phyloP scores from a whole-genome alignment of 92 coral and sea anemone species.

The Phenganax subtilis region DNA sequence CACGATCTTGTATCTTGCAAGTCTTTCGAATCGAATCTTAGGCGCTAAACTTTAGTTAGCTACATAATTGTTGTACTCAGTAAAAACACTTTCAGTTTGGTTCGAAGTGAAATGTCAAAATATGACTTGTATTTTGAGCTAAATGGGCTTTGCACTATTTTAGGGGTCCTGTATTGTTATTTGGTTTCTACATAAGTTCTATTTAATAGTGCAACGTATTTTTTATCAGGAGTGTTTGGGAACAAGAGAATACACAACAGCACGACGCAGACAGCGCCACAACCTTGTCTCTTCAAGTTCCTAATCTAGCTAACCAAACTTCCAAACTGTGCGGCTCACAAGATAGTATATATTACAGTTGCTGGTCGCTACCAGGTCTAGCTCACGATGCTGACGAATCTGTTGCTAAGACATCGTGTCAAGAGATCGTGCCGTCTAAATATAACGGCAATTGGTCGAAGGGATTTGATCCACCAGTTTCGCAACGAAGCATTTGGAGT shows the following conservation, averaged over 20 bases:
- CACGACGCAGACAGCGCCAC: slow-evolving; percentile 39
- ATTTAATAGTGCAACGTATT: neutral
- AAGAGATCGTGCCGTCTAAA: slow-evolving; percentile 13
- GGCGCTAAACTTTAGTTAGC: too few species aligned
- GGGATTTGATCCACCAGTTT: slow-evolving; percentile 12
- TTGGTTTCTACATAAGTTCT: neutral
- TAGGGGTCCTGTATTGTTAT: neutral
- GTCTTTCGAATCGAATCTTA: too few species aligned
- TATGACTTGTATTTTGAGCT: neutral
- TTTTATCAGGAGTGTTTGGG: slow-evolving; percentile 85
- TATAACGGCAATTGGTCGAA: slow-evolving; percentile 18
- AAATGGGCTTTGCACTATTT: neutral
- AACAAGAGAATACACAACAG: slow-evolving; percentile 49
- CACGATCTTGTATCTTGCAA: too few species aligned
- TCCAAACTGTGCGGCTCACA: slow-evolving; percentile 74
- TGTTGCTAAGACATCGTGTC: neutral
- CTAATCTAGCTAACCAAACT: slow-evolving; percentile 36
- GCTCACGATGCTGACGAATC: slow-evolving; percentile 36
- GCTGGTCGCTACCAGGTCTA: slow-evolving; percentile 86
- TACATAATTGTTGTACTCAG: too few species aligned
- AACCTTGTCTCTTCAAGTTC: slow-evolving; percentile 31
- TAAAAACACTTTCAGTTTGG: too few species aligned
- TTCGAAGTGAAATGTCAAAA: neutral
- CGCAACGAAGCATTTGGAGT: slow-evolving; percentile 38
- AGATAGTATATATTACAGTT: slow-evolving; percentile 94